Evolutionary conservation across 2,888 invertebrate species (phyloP).

Genomic region (Gastrophysa polygoni): DNA sequence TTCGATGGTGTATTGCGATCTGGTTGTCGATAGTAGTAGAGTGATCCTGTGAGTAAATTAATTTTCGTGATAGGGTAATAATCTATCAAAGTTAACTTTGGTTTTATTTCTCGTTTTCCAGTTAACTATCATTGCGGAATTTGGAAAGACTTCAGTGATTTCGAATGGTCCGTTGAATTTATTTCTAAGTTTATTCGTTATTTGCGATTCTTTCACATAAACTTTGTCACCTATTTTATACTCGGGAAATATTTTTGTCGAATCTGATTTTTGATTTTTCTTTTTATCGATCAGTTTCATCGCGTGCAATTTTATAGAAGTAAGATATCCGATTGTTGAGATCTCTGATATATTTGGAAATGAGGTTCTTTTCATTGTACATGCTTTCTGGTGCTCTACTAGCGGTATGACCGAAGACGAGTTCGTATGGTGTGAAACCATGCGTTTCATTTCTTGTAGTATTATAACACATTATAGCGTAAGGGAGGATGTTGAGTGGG

Average conservation of each 20-base stretch:
- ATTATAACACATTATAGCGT: slow-evolving; percentile 26
- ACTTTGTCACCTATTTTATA: background rate
- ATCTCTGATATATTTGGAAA: no score
- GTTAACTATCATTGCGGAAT: background rate
- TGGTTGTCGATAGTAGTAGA: no score
- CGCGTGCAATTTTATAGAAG: slow-evolving; percentile 9
- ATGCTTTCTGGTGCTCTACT: no score
- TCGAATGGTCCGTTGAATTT: background rate
- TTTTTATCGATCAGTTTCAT: slow-evolving; percentile 13
- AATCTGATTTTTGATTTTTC: background rate
- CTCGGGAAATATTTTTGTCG: background rate
- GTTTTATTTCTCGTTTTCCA: background rate
- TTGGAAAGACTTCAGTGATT: background rate
- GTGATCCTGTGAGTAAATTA: no score
- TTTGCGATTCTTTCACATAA: background rate
- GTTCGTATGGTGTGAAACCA: slow-evolving; percentile 27
- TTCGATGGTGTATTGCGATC: no score
- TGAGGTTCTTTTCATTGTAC: no score
- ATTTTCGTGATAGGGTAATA: no score
- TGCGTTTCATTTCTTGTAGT: slow-evolving; percentile 14
- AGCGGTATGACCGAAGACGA: slow-evolving; percentile 24
- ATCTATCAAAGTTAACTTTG: background rate
- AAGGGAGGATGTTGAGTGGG: slow-evolving; percentile 20
- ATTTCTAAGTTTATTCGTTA: no score
- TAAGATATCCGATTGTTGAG: slow-evolving; percentile 18